Percentiles rank a stretch among this genome's conserved stretches.
Conservation (phyloP, 2,888 invertebrate species). For the Uloborus plumipes region DNA sequence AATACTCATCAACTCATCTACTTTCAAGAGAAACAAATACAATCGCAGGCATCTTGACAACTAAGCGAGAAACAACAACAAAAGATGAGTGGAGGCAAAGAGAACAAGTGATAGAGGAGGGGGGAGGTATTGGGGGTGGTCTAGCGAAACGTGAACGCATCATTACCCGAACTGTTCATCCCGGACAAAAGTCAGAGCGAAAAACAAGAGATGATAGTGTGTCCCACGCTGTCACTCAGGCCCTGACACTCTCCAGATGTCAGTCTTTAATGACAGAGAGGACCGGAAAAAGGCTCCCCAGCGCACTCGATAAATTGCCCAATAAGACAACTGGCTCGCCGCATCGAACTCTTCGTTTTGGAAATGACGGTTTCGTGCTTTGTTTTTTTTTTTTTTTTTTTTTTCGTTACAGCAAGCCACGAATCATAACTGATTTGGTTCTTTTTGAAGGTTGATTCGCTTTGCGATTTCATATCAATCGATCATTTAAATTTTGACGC, state of each 20-base stretch:
- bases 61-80: neutral
- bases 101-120: neutral
- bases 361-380: too few relatives aligned
- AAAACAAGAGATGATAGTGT: slow-evolving; percentile 4
- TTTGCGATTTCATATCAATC: too few relatives aligned
- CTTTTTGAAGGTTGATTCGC: too few relatives aligned
- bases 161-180: slow-evolving; percentile 39
- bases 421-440: too few relatives aligned
- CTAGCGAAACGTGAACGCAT: slow-evolving; percentile 22
- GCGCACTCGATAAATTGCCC: slow-evolving; percentile 41
- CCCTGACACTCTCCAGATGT: slow-evolving; percentile 54
- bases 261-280: slow-evolving; percentile 55
- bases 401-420: too few relatives aligned
- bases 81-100: neutral
- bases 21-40: too few relatives aligned
- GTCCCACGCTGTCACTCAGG: slow-evolving; percentile 56
- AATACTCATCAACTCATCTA: too few relatives aligned
- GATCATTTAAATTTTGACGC: too few relatives aligned
- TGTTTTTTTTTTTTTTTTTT: too few relatives aligned
- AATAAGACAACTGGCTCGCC: slow-evolving; percentile 9
- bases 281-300: slow-evolving; percentile 41
- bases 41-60: too few relatives aligned
- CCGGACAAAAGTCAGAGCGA: neutral
- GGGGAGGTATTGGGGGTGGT: neutral
- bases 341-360: neutral